Conservation (phyloP, 2,797 vertebrate genomes). For the Muscicapa striata region DNA sequence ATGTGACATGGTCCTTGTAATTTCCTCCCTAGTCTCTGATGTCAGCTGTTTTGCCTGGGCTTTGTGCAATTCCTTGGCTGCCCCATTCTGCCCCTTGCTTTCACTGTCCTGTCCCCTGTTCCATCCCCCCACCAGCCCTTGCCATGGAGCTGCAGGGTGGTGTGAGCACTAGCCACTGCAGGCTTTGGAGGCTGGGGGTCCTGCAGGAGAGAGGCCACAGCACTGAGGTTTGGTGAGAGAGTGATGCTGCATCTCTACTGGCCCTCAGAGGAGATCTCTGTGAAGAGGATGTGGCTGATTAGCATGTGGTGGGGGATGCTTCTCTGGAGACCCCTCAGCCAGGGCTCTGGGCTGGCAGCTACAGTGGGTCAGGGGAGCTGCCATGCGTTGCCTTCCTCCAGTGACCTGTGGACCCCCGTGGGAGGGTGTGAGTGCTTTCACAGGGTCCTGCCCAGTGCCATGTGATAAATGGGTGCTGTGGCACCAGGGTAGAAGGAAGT, state of each 20-base stretch:
- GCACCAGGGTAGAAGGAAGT: not conserved
- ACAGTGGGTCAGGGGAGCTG: not conserved
- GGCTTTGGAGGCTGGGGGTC: not conserved
- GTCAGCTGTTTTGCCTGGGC: not conserved
- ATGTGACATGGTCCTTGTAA: not conserved
- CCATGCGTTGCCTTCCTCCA: not conserved
- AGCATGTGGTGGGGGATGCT: not conserved
- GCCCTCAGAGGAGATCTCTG: not conserved
- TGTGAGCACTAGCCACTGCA: rapidly evolving
- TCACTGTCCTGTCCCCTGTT: not conserved
- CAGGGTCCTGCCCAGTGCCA: not conserved
- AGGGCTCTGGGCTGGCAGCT: not conserved
- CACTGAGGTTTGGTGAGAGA: not conserved
- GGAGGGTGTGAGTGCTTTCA: not conserved
- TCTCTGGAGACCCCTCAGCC: not conserved
- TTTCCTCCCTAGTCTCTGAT: not conserved
- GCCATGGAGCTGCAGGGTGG: rapidly evolving
- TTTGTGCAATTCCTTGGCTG: not conserved
- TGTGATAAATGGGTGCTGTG: not conserved
- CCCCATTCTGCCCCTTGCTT: not conserved
- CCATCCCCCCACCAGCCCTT: rapidly evolving
- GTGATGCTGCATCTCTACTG: not conserved
- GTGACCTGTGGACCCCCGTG: rapidly evolving
- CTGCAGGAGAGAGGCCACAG: not conserved
- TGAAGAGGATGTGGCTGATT: not conserved